These are phyloP conservation scores for Gyrodactylus bullatarudis DNA, from an alignment of 1,140 invertebrate genomes.

Conservation along the genomic window DNA sequence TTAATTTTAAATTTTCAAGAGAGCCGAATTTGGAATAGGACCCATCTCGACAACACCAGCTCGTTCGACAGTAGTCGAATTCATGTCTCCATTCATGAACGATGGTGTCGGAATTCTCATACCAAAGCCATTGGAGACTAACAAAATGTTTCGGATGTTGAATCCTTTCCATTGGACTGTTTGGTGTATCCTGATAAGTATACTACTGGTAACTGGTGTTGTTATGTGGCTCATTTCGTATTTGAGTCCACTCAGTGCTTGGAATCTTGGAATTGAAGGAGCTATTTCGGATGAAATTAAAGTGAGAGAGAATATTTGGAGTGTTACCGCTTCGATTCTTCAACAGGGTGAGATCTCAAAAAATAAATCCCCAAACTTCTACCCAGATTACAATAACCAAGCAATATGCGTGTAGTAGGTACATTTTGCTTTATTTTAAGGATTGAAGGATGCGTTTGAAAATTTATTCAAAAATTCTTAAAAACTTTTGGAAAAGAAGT, in stretches of 20 bases:
- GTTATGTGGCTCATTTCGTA: background rate
- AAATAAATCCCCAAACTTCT: background rate
- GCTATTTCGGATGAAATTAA: background rate
- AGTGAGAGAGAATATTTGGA: slow-evolving; percentile 1
- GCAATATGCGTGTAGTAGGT: too few species aligned
- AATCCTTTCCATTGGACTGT: background rate
- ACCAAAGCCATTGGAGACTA: background rate
- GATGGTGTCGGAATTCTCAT: background rate
- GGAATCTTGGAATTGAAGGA: background rate
- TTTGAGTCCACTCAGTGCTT: background rate
- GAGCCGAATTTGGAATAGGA: background rate
- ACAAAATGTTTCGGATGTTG: background rate
- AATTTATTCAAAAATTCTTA: too few species aligned
- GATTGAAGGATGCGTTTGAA: too few species aligned
- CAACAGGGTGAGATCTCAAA: slow-evolving; percentile 1
- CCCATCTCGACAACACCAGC: background rate
- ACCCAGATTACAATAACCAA: too few species aligned
- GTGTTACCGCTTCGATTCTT: background rate
- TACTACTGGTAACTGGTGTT: background rate
- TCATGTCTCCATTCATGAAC: background rate
- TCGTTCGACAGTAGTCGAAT: background rate
- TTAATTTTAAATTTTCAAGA: too few species aligned
- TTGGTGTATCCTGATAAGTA: background rate
- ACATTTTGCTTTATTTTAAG: too few species aligned
- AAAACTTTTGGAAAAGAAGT: too few species aligned